These are phyloP conservation scores for Hypomecis punctinalis DNA, from an alignment of 2,888 invertebrate genomes.

Conservation along the genomic window DNA sequence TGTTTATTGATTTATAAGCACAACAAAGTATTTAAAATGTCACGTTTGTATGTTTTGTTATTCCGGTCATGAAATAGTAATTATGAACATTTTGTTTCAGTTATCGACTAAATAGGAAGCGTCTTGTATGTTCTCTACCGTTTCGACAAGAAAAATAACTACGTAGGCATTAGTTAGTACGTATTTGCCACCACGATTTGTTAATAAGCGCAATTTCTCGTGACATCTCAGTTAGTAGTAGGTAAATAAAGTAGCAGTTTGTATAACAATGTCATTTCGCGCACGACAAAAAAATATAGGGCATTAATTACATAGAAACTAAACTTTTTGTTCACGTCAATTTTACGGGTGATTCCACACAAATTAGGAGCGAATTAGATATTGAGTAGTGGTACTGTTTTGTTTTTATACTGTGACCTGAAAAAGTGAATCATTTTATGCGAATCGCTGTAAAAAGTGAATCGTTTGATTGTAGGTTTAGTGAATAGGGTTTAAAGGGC, in stretches of 20 bases:
- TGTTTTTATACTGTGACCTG: conserved; percentile 34
- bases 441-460: conserved; percentile 27
- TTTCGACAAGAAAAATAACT: neutral
- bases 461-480: conserved; percentile 12
- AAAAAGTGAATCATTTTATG: conserved; percentile 37
- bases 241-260: conserved; percentile 18
- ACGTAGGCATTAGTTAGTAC: conserved; percentile 23
- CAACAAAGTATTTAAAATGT: conserved; percentile 13
- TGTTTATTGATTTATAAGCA: conserved; percentile 1
- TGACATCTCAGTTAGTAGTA: conserved; percentile 36
- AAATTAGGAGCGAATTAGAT: conserved; percentile 70
- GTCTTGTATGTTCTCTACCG: neutral
- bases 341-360: conserved; percentile 76
- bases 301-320: conserved; percentile 61
- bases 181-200: conserved; percentile 26
- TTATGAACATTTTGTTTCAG: conserved; percentile 36
- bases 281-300: conserved; percentile 55
- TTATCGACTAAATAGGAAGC: conserved; percentile 34
- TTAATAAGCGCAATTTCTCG: conserved; percentile 33
- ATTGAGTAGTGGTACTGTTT: conserved; percentile 35
- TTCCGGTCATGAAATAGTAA: conserved; percentile 25
- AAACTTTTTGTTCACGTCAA: conserved; percentile 66
- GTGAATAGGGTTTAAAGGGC: neutral
- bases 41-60: conserved; percentile 10
- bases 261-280: conserved; percentile 23